Percentiles rank a stretch among this genome's conserved stretches.
Conservation (phyloP, 2,888 invertebrate genomes). For the Troides helena region DNA sequence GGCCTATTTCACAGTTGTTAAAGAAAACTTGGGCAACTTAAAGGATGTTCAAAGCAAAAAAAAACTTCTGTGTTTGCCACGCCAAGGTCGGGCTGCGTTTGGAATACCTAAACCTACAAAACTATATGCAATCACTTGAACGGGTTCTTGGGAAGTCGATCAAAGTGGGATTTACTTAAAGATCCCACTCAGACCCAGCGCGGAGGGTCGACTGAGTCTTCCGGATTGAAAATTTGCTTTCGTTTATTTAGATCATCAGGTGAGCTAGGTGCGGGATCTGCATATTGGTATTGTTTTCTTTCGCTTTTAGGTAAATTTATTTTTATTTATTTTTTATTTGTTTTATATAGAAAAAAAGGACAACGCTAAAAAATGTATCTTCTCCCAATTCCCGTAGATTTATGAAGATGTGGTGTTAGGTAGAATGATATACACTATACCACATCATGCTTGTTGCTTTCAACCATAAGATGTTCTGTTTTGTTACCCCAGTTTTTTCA, state of each 20-base stretch:
- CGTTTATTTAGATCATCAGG: slow-evolving; percentile 63
- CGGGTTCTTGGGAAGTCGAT: slow-evolving; percentile 57
- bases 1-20: neutral
- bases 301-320: neutral
- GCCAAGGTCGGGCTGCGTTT: slow-evolving; percentile 47
- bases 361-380: too few species aligned
- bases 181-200: slow-evolving; percentile 45
- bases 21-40: slow-evolving; percentile 27
- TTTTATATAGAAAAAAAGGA: too few species aligned
- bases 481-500: too few species aligned
- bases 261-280: slow-evolving; percentile 40
- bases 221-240: slow-evolving; percentile 70
- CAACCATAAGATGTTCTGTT: too few species aligned
- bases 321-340: too few species aligned
- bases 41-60: slow-evolving; percentile 30
- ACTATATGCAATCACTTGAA: slow-evolving; percentile 54
- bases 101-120: slow-evolving; percentile 53
- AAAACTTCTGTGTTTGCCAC: slow-evolving; percentile 35
- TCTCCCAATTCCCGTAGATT: too few species aligned
- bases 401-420: too few species aligned
- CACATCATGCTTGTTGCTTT: too few species aligned
- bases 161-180: slow-evolving; percentile 69
- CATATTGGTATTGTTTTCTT: slow-evolving; percentile 25
- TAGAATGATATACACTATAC: too few species aligned
- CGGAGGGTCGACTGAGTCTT: slow-evolving; percentile 50